phyloP scores from a whole-genome alignment of 2,797 vertebrate genomes.

The Channallabes apus region DNA sequence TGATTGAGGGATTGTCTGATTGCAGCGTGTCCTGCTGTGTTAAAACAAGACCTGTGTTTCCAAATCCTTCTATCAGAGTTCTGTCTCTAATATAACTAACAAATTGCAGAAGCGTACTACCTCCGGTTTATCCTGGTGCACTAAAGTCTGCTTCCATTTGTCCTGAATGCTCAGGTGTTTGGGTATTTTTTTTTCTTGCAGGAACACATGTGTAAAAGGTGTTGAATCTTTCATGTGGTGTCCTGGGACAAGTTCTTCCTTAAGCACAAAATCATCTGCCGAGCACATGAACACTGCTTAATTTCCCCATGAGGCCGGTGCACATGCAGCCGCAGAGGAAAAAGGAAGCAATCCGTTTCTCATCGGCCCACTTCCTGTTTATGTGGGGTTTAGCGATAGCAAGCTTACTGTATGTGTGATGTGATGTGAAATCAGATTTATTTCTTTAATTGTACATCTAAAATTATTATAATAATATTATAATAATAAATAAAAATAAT shows the following conservation, averaged over 20 bases:
- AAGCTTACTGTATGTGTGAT: neutral
- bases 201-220: neutral
- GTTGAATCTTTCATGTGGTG: neutral
- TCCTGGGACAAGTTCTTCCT: conserved; percentile 2
- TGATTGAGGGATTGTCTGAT: neutral
- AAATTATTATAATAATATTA: no score
- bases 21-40: neutral
- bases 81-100: no score
- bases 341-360: conserved; percentile 43
- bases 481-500: neutral
- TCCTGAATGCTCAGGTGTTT: neutral
- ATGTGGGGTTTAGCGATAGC: neutral
- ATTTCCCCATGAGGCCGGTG: neutral
- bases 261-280: conserved; percentile 25
- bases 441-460: neutral
- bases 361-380: conserved; percentile 38
- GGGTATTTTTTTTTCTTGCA: neutral
- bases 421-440: no score
- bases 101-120: neutral
- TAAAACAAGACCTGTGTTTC: neutral
- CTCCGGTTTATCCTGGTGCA: neutral
- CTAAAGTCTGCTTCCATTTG: neutral
- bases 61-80: neutral
- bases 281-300: neutral
- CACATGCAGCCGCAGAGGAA: conserved; percentile 13